These are phyloP conservation scores for Trichacis sp. DNA, from an alignment of 2,888 invertebrate genomes.

Conservation along the genomic window DNA sequence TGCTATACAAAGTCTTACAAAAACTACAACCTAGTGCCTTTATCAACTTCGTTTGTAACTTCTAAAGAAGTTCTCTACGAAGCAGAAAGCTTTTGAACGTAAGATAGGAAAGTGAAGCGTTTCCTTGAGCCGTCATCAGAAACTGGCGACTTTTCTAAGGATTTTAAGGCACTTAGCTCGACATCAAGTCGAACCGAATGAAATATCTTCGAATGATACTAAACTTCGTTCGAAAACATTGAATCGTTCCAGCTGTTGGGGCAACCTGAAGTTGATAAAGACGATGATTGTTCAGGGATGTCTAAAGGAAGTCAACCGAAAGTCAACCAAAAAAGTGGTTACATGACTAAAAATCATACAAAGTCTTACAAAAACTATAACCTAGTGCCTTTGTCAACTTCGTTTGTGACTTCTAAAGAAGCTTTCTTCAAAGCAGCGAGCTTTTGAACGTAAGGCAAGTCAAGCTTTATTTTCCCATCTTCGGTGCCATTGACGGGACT, in stretches of 20 bases:
- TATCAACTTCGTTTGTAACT: constrained; percentile 63
- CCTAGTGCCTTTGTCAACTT: constrained; percentile 63
- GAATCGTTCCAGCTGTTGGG: too few species aligned
- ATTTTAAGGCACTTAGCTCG: too few species aligned
- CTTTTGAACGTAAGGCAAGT: constrained; percentile 56
- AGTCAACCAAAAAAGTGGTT: constrained; percentile 81
- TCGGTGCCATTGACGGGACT: constrained; percentile 43
- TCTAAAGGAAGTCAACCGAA: constrained; percentile 78
- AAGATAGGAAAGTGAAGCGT: too few species aligned
- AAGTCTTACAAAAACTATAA: not conserved
- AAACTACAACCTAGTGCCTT: constrained; percentile 54
- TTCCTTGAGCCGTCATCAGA: too few species aligned
- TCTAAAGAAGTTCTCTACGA: constrained; percentile 62
- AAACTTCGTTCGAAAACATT: not conserved
- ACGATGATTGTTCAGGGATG: constrained; percentile 73
- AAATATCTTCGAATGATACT: too few species aligned
- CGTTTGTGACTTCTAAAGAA: constrained; percentile 64
- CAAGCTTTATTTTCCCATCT: constrained; percentile 53
- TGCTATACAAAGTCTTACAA: not conserved
- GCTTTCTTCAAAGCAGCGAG: constrained; percentile 61
- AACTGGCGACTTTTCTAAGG: too few species aligned
- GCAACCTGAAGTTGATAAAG: constrained; percentile 71
- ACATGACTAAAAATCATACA: constrained; percentile 79
- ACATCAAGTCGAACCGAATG: too few species aligned
- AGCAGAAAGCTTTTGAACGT: constrained; percentile 60